Conservation (phyloP, 2,797 vertebrate genomes). For the Pristis pectinata region DNA sequence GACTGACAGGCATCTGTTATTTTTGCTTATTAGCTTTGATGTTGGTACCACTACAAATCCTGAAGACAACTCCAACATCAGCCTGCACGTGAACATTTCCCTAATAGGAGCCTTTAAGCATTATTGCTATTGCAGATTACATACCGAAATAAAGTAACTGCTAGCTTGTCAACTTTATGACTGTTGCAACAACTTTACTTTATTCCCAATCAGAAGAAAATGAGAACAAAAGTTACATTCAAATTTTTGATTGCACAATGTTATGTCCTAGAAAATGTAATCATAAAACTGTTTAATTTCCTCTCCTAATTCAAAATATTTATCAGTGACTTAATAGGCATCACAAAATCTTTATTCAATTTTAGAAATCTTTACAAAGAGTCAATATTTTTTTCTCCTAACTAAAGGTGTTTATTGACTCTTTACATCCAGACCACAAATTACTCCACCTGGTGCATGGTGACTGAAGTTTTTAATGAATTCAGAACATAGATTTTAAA, state of each 20-base stretch:
- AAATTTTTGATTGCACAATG: background rate
- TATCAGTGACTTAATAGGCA: background rate
- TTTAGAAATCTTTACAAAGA: background rate
- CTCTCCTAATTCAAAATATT: background rate
- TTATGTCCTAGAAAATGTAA: background rate
- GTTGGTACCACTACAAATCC: background rate
- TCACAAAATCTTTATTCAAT: background rate
- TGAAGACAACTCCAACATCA: background rate
- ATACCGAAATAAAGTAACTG: background rate
- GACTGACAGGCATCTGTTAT: background rate
- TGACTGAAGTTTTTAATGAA: background rate
- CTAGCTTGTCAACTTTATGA: background rate
- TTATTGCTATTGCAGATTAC: background rate
- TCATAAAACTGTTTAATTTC: background rate
- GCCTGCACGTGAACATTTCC: background rate
- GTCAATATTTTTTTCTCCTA: background rate
- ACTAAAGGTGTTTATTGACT: background rate
- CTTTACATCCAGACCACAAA: background rate
- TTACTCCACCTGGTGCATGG: background rate
- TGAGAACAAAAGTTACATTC: background rate
- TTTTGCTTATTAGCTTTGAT: background rate
- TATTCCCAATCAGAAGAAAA: background rate
- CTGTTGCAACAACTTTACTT: background rate
- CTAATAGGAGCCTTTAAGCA: background rate
- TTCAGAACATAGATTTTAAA: background rate